A percentile compares a stretch with the other conserved stretches of the same genome.
Evolutionary conservation across 2,113 vertebrate genomes (phyloP).

Genomic region (Lepidothrix coronata): DNA sequence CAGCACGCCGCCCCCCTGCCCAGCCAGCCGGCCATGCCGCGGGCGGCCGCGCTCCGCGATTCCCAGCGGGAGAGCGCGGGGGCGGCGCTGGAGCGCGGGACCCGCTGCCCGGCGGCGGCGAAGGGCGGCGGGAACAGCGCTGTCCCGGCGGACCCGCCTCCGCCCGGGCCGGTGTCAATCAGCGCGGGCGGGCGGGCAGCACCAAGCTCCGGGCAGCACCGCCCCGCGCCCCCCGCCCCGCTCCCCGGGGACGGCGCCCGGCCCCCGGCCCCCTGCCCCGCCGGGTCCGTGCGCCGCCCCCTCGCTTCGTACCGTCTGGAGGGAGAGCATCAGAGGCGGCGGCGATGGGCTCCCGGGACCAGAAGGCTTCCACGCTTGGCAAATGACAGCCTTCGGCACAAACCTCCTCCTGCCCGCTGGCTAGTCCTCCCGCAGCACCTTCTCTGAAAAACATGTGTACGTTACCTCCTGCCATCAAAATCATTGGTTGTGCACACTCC

Average conservation of each 20-base stretch:
- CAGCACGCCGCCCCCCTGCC: conserved; percentile 52
- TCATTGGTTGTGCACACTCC: background rate
- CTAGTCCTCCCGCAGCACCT: conserved; percentile 38
- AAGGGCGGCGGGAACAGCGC: background rate
- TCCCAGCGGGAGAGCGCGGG: background rate
- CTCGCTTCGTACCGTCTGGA: background rate
- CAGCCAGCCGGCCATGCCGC: conserved; percentile 5
- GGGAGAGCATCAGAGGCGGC: background rate
- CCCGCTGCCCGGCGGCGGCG: background rate
- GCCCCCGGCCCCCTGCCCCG: background rate
- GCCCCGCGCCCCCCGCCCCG: background rate
- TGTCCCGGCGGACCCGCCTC: background rate
- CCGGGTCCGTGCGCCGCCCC: background rate
- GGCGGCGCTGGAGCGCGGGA: background rate
- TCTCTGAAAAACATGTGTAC: background rate
- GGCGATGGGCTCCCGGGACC: background rate
- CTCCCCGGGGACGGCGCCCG: background rate
- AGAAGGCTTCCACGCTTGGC: background rate
- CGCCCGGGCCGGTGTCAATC: background rate
- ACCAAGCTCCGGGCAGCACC: background rate
- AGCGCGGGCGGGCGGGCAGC: background rate
- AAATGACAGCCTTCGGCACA: background rate
- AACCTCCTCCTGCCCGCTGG: background rate
- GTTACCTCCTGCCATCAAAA: conserved; percentile 22
- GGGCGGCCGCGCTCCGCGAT: background rate